Percentiles rank a stretch among this genome's conserved stretches.
Evolutionary conservation across 2,888 invertebrate species (phyloP).

Genomic region (Urechis unicinctus): DNA sequence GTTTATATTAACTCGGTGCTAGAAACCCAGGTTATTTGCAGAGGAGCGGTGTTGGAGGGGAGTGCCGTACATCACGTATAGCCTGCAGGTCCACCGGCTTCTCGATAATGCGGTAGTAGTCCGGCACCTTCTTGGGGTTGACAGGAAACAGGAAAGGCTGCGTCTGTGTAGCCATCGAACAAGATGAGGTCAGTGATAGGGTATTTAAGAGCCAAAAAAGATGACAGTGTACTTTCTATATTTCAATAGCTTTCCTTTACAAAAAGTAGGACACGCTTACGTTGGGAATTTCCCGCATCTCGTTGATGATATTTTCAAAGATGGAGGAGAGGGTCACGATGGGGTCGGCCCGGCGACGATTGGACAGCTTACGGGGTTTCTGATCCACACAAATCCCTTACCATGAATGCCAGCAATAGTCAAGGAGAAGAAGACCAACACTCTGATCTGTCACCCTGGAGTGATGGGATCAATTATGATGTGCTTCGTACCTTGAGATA

Average conservation of each 20-base stretch:
- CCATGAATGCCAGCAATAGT: no score
- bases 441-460: no score
- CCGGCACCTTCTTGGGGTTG: slow-evolving; percentile 84
- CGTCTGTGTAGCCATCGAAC: slow-evolving; percentile 29
- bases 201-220: not conserved
- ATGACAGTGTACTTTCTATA: no score
- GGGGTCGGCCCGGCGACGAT: slow-evolving; percentile 89
- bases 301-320: slow-evolving; percentile 80
- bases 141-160: slow-evolving; percentile 91
- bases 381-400: slow-evolving; percentile 19
- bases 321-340: slow-evolving; percentile 81
- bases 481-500: slow-evolving; percentile 69
- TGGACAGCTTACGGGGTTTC: slow-evolving; percentile 60
- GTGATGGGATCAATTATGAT: no score
- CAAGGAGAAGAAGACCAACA: no score
- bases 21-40: no score
- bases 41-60: not conserved
- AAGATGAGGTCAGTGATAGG: not conserved
- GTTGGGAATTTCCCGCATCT: slow-evolving; percentile 85
- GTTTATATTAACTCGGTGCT: no score
- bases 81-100: slow-evolving; percentile 96
- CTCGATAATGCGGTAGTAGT: slow-evolving; percentile 86
- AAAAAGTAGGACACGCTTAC: no score
- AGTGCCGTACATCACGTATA: slow-evolving; percentile 65
- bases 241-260: no score